Conservation (phyloP, 2,797 vertebrate genomes). For the Schizopygopsis malacanthus region DNA sequence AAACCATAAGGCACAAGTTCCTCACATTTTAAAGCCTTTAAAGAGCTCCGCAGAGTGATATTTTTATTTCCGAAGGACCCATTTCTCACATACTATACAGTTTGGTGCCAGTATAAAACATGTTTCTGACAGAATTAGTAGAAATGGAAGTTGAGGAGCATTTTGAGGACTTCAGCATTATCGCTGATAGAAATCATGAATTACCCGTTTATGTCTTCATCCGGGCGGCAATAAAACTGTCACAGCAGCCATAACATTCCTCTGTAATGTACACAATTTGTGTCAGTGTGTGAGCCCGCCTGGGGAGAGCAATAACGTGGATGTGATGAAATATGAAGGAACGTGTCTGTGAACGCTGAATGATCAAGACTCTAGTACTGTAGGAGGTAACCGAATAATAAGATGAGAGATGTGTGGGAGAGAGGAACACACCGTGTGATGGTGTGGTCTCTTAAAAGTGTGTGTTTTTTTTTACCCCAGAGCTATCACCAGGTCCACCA, state of each 20-base stretch:
- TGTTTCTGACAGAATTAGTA: slow-evolving; percentile 32
- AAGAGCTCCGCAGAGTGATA: slow-evolving; percentile 21
- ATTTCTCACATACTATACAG: slow-evolving; percentile 28
- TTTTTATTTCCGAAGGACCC: slow-evolving; percentile 21
- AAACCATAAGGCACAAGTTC: slow-evolving; percentile 14
- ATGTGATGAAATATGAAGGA: slow-evolving; percentile 55
- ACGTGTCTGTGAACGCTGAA: slow-evolving; percentile 19
- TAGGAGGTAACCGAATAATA: slow-evolving; percentile 25
- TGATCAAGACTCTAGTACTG: slow-evolving; percentile 31
- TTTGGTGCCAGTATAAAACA: slow-evolving; percentile 24
- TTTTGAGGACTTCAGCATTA: slow-evolving; percentile 46
- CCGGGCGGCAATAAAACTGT: slow-evolving; percentile 42
- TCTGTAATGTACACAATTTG: slow-evolving; percentile 48
- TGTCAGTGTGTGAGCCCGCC: slow-evolving; percentile 32
- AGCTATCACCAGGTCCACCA: slow-evolving; percentile 42
- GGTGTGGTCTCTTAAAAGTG: slow-evolving; percentile 37
- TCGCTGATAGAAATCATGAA: slow-evolving; percentile 24
- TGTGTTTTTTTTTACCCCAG: slow-evolving; percentile 33
- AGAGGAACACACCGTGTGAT: slow-evolving; percentile 14
- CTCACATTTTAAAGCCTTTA: slow-evolving; percentile 7
- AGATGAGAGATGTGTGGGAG: slow-evolving; percentile 2
- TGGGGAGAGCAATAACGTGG: slow-evolving; percentile 35
- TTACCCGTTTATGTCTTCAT: slow-evolving; percentile 40
- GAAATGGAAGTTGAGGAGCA: slow-evolving; percentile 38
- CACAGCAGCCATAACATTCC: slow-evolving; percentile 48